Conservation (phyloP, 2,113 vertebrate genomes). For the Raphicerus campestris region DNA sequence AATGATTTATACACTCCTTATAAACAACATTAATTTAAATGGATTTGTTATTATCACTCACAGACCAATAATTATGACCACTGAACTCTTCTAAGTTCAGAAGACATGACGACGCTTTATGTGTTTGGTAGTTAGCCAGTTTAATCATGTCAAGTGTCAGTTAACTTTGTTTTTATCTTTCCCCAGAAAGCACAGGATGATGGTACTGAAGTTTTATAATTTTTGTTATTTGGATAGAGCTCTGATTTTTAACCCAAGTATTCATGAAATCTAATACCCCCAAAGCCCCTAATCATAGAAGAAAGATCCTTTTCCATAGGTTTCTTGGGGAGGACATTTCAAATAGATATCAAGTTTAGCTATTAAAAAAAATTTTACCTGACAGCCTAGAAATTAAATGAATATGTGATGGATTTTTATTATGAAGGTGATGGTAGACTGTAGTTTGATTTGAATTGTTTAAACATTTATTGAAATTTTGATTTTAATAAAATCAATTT, state of each 20-base stretch:
- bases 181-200: neutral
- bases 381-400: neutral
- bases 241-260: slow-evolving; percentile 15
- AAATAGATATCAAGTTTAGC: neutral
- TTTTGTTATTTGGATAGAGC: neutral
- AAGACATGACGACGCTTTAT: neutral
- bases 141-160: neutral
- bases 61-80: neutral
- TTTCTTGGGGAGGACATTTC: neutral
- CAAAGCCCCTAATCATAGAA: neutral
- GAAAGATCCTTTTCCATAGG: neutral
- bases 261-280: neutral
- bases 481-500: neutral
- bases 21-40: neutral
- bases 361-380: neutral
- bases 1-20: neutral
- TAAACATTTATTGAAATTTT: neutral
- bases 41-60: neutral
- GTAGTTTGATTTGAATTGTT: neutral
- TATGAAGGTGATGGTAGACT: neutral
- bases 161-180: neutral
- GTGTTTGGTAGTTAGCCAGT: neutral
- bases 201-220: neutral
- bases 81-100: neutral
- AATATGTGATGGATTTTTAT: neutral